A percentile compares a stretch with the other conserved stretches of the same genome.
These are phyloP conservation scores for Stegodyphus mimosarum DNA, from an alignment of 1,140 invertebrate genomes.

Conservation along the genomic window DNA sequence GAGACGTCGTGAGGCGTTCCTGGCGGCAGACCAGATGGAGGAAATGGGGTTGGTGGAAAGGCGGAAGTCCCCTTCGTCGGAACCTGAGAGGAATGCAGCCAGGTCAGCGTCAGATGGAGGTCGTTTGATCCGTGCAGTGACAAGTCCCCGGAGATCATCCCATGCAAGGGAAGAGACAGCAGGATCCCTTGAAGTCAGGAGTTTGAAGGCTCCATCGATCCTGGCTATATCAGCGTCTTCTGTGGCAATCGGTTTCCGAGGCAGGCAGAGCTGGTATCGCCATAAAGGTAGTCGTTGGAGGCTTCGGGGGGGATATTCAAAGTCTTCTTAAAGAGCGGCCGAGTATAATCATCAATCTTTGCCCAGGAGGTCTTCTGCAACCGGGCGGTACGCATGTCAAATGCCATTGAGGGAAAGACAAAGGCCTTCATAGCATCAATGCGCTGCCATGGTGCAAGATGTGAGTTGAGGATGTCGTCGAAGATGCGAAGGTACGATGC, in stretches of 20 bases:
- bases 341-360: background rate
- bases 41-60: background rate
- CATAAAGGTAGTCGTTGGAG: constrained; percentile 4
- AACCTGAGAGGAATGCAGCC: background rate
- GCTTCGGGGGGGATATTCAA: background rate
- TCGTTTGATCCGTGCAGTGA: too few relatives aligned
- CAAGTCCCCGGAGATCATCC: background rate
- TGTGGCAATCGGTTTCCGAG: background rate
- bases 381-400: background rate
- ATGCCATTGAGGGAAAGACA: background rate
- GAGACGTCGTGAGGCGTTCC: background rate
- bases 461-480: too few relatives aligned
- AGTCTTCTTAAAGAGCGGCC: background rate
- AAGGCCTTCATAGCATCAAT: constrained; percentile 3
- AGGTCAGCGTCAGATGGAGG: background rate
- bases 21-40: background rate
- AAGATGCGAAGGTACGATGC: too few relatives aligned
- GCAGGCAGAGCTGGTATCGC: background rate
- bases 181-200: background rate
- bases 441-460: background rate
- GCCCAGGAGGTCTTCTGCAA: background rate
- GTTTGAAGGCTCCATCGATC: background rate
- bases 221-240: background rate
- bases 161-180: background rate
- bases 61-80: background rate